These are phyloP conservation scores for Tragelaphus strepsiceros DNA, from an alignment of 2,113 vertebrate genomes.

Conservation along the genomic window DNA sequence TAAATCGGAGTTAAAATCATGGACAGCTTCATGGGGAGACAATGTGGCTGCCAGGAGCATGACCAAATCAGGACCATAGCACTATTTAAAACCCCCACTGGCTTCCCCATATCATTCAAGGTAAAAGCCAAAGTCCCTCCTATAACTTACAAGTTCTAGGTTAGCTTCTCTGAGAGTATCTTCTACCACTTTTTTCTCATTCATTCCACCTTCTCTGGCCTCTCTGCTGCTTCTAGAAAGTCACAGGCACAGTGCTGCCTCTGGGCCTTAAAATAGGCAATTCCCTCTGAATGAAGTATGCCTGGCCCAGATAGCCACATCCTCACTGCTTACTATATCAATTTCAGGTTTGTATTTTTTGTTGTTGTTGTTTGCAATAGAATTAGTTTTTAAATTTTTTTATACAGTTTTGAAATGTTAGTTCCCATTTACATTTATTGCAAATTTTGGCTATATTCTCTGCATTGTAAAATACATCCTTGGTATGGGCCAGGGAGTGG, in stretches of 20 bases:
- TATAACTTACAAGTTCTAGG: not conserved
- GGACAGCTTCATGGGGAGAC: not conserved
- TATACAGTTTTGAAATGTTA: not conserved
- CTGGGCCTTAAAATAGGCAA: not conserved
- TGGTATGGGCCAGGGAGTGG: not conserved
- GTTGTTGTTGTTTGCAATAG: not conserved
- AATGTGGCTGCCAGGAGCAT: not conserved
- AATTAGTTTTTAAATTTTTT: not conserved
- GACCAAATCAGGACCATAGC: not conserved
- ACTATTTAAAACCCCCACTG: not conserved
- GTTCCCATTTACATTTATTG: not conserved
- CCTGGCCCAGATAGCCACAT: no score
- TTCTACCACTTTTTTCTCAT: not conserved
- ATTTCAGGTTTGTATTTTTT: not conserved
- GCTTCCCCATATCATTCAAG: not conserved
- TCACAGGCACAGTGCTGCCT: not conserved
- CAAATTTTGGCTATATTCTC: not conserved
- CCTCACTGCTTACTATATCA: not conserved
- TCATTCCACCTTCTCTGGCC: not conserved
- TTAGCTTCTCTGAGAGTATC: not conserved
- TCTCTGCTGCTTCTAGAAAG: not conserved
- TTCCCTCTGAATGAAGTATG: not conserved
- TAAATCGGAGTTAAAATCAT: not conserved
- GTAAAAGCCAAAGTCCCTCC: not conserved
- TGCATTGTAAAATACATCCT: not conserved